These are phyloP conservation scores for Microplitis deprimator DNA, from an alignment of 2,888 invertebrate species.

Conservation along the genomic window DNA sequence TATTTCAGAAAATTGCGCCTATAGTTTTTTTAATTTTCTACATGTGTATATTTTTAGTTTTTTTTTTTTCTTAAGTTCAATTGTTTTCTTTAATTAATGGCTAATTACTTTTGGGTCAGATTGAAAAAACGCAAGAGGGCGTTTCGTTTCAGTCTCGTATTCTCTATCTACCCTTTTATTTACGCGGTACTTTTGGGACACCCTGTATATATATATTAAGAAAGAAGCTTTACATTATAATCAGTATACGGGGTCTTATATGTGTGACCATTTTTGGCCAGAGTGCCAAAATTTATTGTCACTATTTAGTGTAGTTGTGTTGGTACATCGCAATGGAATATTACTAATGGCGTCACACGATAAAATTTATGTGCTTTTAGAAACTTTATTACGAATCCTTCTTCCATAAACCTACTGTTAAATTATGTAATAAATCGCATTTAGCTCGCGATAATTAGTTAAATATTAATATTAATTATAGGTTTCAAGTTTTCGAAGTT, in stretches of 20 bases:
- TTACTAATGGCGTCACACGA: slow-evolving; percentile 21
- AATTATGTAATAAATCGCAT: not conserved
- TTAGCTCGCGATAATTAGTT: not conserved
- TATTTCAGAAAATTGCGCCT: too few relatives aligned
- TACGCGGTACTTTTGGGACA: too few relatives aligned
- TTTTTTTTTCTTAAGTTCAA: too few relatives aligned
- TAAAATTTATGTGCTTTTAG: not conserved
- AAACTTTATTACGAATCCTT: slow-evolving; percentile 12
- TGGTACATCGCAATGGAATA: slow-evolving; percentile 16
- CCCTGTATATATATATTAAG: too few relatives aligned
- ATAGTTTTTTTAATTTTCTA: too few relatives aligned
- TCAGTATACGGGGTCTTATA: not conserved
- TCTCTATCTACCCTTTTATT: too few relatives aligned
- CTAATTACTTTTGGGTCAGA: too few relatives aligned
- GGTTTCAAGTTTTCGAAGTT: too few relatives aligned
- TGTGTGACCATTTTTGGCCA: slow-evolving; percentile 53
- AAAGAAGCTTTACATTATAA: not conserved
- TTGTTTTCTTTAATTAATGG: too few relatives aligned
- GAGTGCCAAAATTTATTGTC: slow-evolving; percentile 52
- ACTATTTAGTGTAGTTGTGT: not conserved
- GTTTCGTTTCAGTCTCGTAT: too few relatives aligned
- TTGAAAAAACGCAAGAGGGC: too few relatives aligned
- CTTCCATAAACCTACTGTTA: slow-evolving; percentile 1
- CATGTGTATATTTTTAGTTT: too few relatives aligned
- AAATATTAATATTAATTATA: not conserved